These are phyloP conservation scores for Callipepla squamata DNA, from an alignment of 2,113 vertebrate species.

Conservation along the genomic window DNA sequence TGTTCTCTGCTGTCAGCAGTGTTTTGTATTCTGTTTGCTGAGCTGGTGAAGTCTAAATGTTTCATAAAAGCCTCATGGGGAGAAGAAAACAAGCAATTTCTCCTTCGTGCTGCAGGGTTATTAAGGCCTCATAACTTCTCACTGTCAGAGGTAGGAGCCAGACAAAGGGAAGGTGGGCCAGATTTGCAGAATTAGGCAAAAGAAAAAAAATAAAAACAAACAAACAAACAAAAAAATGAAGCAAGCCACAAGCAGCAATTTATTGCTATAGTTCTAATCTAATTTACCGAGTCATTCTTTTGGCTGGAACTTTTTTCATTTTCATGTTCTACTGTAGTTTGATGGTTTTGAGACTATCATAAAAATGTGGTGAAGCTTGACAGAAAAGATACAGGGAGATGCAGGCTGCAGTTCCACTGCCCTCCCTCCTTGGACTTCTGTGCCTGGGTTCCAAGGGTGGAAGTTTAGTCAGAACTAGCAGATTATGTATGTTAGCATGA, in stretches of 20 bases:
- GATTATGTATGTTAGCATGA: neutral
- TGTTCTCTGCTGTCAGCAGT: neutral
- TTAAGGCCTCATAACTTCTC: constrained; percentile 1
- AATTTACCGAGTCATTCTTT: constrained; percentile 1
- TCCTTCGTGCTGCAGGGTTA: neutral
- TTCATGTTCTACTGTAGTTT: neutral
- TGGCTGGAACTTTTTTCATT: neutral
- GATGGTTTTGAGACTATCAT: neutral
- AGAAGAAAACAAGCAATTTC: constrained; percentile 22
- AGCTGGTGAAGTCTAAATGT: neutral
- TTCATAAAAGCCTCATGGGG: constrained; percentile 26
- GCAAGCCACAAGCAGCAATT: neutral
- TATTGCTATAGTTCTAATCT: neutral
- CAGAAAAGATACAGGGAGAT: neutral
- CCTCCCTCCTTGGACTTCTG: neutral
- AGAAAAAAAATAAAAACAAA: neutral
- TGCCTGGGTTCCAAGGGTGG: neutral
- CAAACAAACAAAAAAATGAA: neutral
- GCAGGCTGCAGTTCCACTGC: neutral
- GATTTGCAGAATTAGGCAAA: neutral
- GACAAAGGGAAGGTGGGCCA: constrained; percentile 18
- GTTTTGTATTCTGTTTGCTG: constrained; percentile 24
- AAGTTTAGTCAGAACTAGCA: neutral
- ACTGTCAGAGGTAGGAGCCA: neutral
- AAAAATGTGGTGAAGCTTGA: neutral